These are phyloP conservation scores for Erethizon dorsatum DNA, from an alignment of 2,797 vertebrate species.

Conservation along the genomic window DNA sequence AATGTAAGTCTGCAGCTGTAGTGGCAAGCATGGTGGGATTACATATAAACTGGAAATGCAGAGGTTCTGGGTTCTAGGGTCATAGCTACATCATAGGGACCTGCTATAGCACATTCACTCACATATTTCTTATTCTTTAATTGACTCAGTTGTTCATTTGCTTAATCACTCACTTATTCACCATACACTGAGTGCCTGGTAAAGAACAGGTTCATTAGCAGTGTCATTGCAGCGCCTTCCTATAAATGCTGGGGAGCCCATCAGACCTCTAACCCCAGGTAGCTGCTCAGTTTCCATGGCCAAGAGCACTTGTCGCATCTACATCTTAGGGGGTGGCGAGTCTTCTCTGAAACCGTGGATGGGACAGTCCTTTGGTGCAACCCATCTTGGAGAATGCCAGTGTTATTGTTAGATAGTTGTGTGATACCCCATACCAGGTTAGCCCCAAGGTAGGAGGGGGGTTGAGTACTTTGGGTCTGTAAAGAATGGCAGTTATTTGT, in stretches of 20 bases:
- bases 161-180: background rate
- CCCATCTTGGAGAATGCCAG: background rate
- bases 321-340: background rate
- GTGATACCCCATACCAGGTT: background rate
- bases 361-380: background rate
- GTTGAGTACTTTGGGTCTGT: background rate
- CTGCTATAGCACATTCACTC: background rate
- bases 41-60: background rate
- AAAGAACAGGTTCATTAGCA: background rate
- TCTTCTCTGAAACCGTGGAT: background rate
- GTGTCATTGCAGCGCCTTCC: background rate
- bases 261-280: background rate
- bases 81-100: background rate
- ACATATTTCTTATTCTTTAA: background rate
- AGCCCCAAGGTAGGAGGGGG: background rate
- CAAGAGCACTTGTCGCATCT: background rate
- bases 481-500: conserved; percentile 55
- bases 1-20: conserved; percentile 92
- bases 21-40: background rate
- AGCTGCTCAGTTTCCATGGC: background rate
- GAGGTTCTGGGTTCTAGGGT: background rate
- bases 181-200: background rate
- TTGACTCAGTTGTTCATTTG: background rate
- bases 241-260: background rate
- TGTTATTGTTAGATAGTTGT: background rate